These are phyloP conservation scores for Drosophila prosaltans DNA, from an alignment of 1,140 invertebrate genomes.

Conservation along the genomic window DNA sequence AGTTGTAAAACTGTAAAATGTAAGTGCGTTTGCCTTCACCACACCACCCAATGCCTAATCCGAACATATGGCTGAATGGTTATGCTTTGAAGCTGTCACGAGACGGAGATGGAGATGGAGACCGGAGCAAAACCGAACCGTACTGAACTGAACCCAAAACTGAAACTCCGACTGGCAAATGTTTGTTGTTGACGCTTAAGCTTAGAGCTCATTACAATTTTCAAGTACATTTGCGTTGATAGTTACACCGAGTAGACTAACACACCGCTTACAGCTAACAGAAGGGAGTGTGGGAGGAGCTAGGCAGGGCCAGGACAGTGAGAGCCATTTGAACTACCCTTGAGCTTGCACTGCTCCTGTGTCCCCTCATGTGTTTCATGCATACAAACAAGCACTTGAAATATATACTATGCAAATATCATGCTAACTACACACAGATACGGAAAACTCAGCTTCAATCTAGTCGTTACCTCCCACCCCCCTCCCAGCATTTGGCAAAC, in stretches of 20 bases:
- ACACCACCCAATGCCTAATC: conserved; percentile 50
- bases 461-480: conserved; percentile 4
- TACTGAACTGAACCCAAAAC: conserved; percentile 30
- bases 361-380: conserved; percentile 49
- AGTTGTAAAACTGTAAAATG: conserved; percentile 52
- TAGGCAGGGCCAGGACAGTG: neutral
- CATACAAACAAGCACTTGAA: conserved; percentile 77
- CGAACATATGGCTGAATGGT: conserved; percentile 70
- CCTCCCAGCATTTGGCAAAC: conserved; percentile 1
- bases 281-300: neutral
- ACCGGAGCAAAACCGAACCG: conserved; percentile 11
- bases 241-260: conserved; percentile 65
- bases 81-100: conserved; percentile 26
- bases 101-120: conserved; percentile 17
- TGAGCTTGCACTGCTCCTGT: neutral
- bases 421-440: conserved; percentile 51
- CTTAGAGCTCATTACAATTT: conserved; percentile 82
- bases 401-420: conserved; percentile 81
- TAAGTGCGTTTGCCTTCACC: conserved; percentile 26
- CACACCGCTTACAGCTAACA: conserved; percentile 24
- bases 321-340: conserved; percentile 13
- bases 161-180: conserved; percentile 51
- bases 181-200: conserved; percentile 79
- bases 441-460: conserved; percentile 52
- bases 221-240: conserved; percentile 82